Evolutionary conservation across 2,113 vertebrate species (phyloP), one percentile per base, ranked within the genome.

Genomic region (Pseudopipra pipra): DNA sequence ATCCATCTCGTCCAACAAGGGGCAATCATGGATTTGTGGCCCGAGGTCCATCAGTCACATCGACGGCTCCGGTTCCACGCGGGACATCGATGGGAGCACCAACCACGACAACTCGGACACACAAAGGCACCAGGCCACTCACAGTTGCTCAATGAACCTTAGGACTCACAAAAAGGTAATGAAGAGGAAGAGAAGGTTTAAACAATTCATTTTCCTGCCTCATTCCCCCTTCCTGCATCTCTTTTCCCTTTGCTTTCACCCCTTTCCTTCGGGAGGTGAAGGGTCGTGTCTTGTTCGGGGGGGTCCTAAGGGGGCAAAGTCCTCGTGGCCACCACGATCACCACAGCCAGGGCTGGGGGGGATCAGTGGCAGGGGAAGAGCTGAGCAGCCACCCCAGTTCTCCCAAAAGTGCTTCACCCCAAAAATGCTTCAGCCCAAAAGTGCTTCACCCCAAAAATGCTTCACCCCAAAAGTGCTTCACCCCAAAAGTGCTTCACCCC

Each of bases 111-210:
- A 58, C 87, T 86, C 72, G 51, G 90, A 93, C 93, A 90, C 76
- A 84, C 83, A 51, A 61, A 81, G 88, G 72, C 90, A 82, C 54
- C 0, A 2, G 93, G 77, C 74, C 80, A 63, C 94, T 96, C 88
- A 86, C 70, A 89, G 94, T 94, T 85, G 95, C 41, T 92, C 96
- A 89, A 91, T 91, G 96, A 94, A 76, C 95, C 96, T 87, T 95
- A 91, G 81, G 80, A 76, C 89, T 89, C 16, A 33, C 89, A 94
- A 77, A 88, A 93, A 93, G 78, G 78, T 94, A 93, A 94, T 96
- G 94, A 96, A 94, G 91, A 96, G 55, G 51, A 93, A 80, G 62
- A 59, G 85, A 47, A 91, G 54, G 70, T 89, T 94, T 52, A 66
- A 95, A 74, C 30, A 47, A 96, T 93, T 77, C 6, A 28, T 96